phyloP scores from a whole-genome alignment of 2,113 vertebrate genomes.

The Trogon surrucura region DNA sequence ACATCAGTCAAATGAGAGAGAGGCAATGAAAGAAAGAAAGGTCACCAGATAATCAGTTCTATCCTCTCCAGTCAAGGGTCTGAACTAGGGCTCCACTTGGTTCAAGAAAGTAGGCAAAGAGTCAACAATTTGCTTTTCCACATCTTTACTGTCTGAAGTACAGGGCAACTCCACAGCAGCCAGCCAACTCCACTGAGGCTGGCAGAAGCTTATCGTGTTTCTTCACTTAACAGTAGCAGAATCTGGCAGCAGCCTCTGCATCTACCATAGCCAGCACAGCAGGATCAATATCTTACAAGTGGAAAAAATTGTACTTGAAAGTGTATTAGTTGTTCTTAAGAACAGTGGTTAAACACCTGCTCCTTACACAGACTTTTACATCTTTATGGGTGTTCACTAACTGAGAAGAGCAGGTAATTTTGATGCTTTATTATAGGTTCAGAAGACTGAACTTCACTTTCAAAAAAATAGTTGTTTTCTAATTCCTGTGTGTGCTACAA shows the following conservation, averaged over 20 bases:
- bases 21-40: not conserved
- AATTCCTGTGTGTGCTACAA: not conserved
- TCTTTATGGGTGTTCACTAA: not conserved
- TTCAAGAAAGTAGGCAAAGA: not conserved
- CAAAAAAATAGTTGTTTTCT: not conserved
- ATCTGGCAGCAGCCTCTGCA: not conserved
- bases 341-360: not conserved
- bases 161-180: not conserved
- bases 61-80: not conserved
- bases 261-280: not conserved
- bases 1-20: not conserved
- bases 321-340: not conserved
- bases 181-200: not conserved
- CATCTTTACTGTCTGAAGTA: not conserved
- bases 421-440: not conserved
- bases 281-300: not conserved
- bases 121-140: not conserved
- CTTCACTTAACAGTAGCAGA: not conserved
- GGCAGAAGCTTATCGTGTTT: not conserved
- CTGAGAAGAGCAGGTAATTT: not conserved
- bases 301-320: not conserved
- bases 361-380: not conserved
- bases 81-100: not conserved
- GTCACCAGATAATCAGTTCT: not conserved
- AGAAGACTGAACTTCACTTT: not conserved